Evolutionary conservation across 2,888 invertebrate species (phyloP).

Genomic region (Stenodera caucasica): DNA sequence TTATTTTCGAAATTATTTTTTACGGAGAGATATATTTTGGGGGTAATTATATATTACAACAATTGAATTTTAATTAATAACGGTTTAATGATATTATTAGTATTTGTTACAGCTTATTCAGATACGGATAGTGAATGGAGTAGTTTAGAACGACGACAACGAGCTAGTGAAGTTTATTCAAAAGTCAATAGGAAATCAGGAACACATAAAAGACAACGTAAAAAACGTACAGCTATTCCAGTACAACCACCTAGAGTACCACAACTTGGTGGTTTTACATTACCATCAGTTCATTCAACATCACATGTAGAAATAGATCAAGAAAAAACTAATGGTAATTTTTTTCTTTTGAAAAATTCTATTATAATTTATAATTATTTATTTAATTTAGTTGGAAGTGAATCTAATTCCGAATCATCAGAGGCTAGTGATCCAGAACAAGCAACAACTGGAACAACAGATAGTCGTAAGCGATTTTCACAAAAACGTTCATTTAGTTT

Average conservation of each 20-base stretch:
- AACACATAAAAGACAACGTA: constrained; percentile 71
- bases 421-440: constrained; percentile 52
- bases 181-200: constrained; percentile 70
- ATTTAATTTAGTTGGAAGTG: constrained; percentile 45
- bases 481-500: constrained; percentile 56
- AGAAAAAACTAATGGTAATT: constrained; percentile 48
- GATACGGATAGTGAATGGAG: constrained; percentile 91
- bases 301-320: constrained; percentile 46
- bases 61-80: not conserved
- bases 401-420: constrained; percentile 54
- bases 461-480: constrained; percentile 49
- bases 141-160: constrained; percentile 63
- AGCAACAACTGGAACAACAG: constrained; percentile 44
- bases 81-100: not conserved
- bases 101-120: constrained; percentile 66
- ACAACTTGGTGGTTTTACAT: constrained; percentile 45
- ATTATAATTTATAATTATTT: not conserved
- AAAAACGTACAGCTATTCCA: constrained; percentile 77
- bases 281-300: constrained; percentile 50
- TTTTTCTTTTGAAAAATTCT: no score
- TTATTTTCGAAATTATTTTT: not conserved
- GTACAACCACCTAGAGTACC: constrained; percentile 76
- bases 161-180: constrained; percentile 63
- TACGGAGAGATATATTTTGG: no score
- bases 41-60: no score